Conservation (phyloP, 2,888 invertebrate genomes). For the Apotomis betuletana region DNA sequence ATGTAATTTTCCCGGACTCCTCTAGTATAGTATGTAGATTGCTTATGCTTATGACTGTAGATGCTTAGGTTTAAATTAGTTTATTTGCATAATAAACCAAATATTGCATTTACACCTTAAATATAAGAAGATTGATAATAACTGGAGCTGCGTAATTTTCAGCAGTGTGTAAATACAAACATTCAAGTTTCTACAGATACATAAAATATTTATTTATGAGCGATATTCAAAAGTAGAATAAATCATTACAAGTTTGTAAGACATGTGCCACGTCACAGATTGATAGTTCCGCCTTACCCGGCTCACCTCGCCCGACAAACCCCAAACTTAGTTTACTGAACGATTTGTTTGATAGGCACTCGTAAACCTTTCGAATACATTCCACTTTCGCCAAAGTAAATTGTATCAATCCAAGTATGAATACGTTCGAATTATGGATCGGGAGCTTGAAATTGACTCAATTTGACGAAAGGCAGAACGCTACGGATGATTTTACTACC, state of each 20-base stretch:
- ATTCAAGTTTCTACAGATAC: not conserved
- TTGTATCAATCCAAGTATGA: slow-evolving; percentile 36
- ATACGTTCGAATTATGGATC: slow-evolving; percentile 33
- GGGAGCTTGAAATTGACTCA: slow-evolving; percentile 17
- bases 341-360: slow-evolving; percentile 30
- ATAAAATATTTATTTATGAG: slow-evolving; percentile 1
- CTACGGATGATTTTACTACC: slow-evolving; percentile 9
- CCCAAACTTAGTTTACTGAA: slow-evolving; percentile 31
- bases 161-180: not conserved
- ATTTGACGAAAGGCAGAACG: slow-evolving; percentile 1
- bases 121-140: too few species aligned
- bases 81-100: too few species aligned
- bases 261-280: slow-evolving; percentile 21
- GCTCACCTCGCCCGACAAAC: slow-evolving; percentile 10
- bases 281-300: slow-evolving; percentile 18
- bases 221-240: slow-evolving; percentile 9
- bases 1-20: too few species aligned
- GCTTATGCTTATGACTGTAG: too few species aligned
- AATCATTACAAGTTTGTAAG: slow-evolving; percentile 10
- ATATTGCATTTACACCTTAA: too few species aligned
- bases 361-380: slow-evolving; percentile 29
- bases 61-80: too few species aligned
- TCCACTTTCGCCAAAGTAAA: slow-evolving; percentile 29
- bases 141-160: too few species aligned
- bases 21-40: too few species aligned